phyloP scores from a whole-genome alignment of 1,140 invertebrate genomes.

The Tribolium madens region DNA sequence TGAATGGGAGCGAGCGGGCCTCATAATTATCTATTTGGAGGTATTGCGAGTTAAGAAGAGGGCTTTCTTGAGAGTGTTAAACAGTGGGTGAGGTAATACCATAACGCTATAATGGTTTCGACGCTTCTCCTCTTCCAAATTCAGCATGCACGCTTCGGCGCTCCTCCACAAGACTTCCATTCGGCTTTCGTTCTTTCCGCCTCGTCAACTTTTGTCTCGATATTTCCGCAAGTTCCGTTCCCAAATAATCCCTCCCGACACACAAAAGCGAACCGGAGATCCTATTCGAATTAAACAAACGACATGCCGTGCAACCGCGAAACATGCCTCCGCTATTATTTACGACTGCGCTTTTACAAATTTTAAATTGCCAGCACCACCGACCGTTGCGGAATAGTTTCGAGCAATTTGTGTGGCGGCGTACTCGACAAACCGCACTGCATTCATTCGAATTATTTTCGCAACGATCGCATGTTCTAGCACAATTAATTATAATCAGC shows the following conservation, averaged over 20 bases:
- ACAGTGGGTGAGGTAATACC: constrained; percentile 53
- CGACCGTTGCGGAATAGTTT: constrained; percentile 43
- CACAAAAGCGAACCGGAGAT: constrained; percentile 50
- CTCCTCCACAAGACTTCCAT: constrained; percentile 51
- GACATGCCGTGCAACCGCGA: constrained; percentile 50
- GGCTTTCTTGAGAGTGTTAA: constrained; percentile 55
- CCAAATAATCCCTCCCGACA: constrained; percentile 52
- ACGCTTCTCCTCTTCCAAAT: constrained; percentile 38
- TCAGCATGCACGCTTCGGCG: constrained; percentile 45
- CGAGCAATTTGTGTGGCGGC: constrained; percentile 41
- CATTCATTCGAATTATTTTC: constrained; percentile 39
- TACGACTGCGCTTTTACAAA: constrained; percentile 46
- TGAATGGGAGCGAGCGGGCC: constrained; percentile 36
- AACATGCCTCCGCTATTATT: constrained; percentile 46
- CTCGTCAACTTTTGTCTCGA: constrained; percentile 57
- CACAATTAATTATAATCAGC: constrained; percentile 36
- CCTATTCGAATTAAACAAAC: constrained; percentile 55
- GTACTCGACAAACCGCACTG: constrained; percentile 40
- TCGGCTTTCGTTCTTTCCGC: constrained; percentile 53
- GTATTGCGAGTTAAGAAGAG: constrained; percentile 50
- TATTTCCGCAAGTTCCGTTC: constrained; percentile 56
- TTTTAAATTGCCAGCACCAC: constrained; percentile 41
- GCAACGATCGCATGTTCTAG: constrained; percentile 31
- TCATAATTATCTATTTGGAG: constrained; percentile 49
- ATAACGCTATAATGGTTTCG: constrained; percentile 52